A percentile compares a stretch with the other conserved stretches of the same genome.
Evolutionary conservation across 2,888 invertebrate genomes (phyloP).

Genomic region (Leptinotarsa peninsularis): DNA sequence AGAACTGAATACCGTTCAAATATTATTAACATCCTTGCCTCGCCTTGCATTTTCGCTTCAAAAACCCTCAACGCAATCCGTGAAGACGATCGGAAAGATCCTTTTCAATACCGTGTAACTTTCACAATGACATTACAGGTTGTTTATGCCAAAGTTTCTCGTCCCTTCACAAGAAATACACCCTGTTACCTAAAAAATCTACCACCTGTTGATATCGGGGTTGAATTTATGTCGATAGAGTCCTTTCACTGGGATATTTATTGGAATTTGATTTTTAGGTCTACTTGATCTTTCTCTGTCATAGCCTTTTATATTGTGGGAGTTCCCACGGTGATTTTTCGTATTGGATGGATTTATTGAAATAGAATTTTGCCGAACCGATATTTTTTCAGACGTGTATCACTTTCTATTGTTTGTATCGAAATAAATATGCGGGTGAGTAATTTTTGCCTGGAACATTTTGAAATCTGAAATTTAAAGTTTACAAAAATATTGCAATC

Average conservation of each 20-base stretch:
- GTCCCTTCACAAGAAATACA: slow-evolving; percentile 39
- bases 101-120: slow-evolving; percentile 37
- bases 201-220: slow-evolving; percentile 54
- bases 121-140: slow-evolving; percentile 47
- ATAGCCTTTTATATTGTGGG: slow-evolving; percentile 38
- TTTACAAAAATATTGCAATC: no score
- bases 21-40: no score
- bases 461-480: no score
- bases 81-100: slow-evolving; percentile 27
- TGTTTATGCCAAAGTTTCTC: slow-evolving; percentile 42
- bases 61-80: not conserved
- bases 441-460: not conserved
- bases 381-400: slow-evolving; percentile 16
- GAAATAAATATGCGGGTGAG: not conserved
- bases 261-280: slow-evolving; percentile 53
- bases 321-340: slow-evolving; percentile 50
- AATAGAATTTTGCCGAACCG: slow-evolving; percentile 23
- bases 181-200: slow-evolving; percentile 50
- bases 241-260: slow-evolving; percentile 54
- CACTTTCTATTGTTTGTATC: slow-evolving; percentile 7
- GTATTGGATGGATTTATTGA: slow-evolving; percentile 40
- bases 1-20: no score
- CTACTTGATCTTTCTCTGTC: slow-evolving; percentile 40
- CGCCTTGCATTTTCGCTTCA: not conserved
- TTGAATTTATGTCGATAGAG: slow-evolving; percentile 53